These are phyloP conservation scores for Trachurus trachurus DNA, from an alignment of 2,797 vertebrate genomes.

Conservation along the genomic window DNA sequence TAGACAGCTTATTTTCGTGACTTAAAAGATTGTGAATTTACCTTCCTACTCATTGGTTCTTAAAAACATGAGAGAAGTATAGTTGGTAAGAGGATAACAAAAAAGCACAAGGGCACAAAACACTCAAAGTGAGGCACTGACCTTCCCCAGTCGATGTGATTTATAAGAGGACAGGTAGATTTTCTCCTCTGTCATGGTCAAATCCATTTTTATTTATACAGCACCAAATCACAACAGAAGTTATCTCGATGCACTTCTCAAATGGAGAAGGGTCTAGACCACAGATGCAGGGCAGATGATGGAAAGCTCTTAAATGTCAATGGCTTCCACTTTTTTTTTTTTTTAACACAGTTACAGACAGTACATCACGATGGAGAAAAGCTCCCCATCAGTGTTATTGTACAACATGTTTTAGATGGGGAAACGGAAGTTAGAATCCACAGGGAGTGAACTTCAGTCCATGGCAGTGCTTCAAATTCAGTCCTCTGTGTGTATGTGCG, in stretches of 20 bases:
- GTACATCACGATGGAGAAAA: neutral
- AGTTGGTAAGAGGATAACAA: neutral
- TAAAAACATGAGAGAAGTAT: slow-evolving; percentile 25
- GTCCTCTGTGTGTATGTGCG: neutral
- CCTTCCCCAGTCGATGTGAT: slow-evolving; percentile 40
- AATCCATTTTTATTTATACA: too few relatives aligned
- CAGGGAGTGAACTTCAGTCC: neutral
- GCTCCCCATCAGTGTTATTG: neutral
- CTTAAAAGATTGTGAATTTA: slow-evolving; percentile 8
- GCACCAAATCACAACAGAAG: too few relatives aligned
- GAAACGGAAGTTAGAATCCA: neutral
- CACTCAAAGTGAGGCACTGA: slow-evolving; percentile 26
- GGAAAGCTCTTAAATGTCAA: neutral
- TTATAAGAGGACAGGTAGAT: slow-evolving; percentile 31
- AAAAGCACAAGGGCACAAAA: slow-evolving; percentile 15
- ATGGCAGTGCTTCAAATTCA: slow-evolving; percentile 10
- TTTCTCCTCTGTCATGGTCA: slow-evolving; percentile 13
- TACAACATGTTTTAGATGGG: neutral
- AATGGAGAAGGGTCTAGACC: too few relatives aligned
- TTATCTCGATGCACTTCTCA: too few relatives aligned
- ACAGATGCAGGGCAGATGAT: slow-evolving; percentile 2
- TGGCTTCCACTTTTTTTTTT: slow-evolving; percentile 22
- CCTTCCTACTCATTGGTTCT: neutral
- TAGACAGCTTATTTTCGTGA: slow-evolving; percentile 16
- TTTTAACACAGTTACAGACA: neutral